Evolutionary conservation across 1,140 invertebrate genomes (phyloP).

Genomic region (Leptinotarsa lineolata): DNA sequence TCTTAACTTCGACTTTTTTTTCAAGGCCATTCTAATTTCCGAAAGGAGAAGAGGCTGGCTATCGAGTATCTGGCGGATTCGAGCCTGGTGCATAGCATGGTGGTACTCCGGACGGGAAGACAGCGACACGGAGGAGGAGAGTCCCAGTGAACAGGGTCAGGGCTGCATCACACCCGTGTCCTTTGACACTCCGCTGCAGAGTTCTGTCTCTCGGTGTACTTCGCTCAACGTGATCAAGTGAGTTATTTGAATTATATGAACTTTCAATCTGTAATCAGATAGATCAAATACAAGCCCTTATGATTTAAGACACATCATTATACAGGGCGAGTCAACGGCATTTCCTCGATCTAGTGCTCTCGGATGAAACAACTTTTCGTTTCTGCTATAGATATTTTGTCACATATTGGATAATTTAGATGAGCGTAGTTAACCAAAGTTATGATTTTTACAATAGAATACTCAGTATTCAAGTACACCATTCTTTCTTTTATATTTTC

Average conservation of each 20-base stretch:
- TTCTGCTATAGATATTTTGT: too few relatives aligned
- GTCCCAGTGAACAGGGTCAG: constrained; percentile 68
- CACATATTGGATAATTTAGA: too few relatives aligned
- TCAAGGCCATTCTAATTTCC: not conserved
- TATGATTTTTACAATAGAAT: too few relatives aligned
- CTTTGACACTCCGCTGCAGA: constrained; percentile 82
- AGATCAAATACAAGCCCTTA: too few relatives aligned
- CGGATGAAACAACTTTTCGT: too few relatives aligned
- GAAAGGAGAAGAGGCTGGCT: constrained; percentile 42
- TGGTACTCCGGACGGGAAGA: constrained; percentile 83
- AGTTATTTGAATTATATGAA: not conserved
- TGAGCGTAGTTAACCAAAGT: too few relatives aligned
- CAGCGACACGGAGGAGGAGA: constrained; percentile 73
- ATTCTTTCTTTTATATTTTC: too few relatives aligned
- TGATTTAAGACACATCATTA: too few relatives aligned
- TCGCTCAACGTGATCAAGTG: constrained; percentile 77
- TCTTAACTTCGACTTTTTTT: not conserved
- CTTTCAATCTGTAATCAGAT: too few relatives aligned
- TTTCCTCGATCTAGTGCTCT: too few relatives aligned
- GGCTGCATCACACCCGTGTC: constrained; percentile 82
- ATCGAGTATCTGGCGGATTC: constrained; percentile 56
- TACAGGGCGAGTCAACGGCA: too few relatives aligned
- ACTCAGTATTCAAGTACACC: too few relatives aligned
- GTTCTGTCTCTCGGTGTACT: constrained; percentile 79
- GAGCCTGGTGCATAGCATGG: constrained; percentile 82